Percentiles rank a stretch among this genome's conserved stretches.
Conservation (phyloP, 2,888 invertebrate species). For the Noctuana brunneofusca region DNA sequence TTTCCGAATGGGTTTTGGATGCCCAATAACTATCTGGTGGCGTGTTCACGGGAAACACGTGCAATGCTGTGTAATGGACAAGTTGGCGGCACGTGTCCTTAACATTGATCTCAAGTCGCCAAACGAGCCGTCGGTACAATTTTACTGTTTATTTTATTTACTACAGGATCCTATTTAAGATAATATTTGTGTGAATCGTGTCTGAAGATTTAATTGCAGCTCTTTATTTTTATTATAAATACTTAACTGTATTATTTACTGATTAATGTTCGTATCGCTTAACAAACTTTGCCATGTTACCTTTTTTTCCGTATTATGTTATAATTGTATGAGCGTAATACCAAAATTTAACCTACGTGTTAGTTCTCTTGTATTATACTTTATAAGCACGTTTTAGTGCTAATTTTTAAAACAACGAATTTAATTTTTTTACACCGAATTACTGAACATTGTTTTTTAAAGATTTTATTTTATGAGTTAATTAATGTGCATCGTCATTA, state of each 20-base stretch:
- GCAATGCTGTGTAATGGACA: slow-evolving; percentile 30
- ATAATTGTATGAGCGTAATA: slow-evolving; percentile 1
- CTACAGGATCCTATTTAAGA: slow-evolving; percentile 37
- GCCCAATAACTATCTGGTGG: slow-evolving; percentile 10
- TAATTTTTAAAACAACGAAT: slow-evolving; percentile 38
- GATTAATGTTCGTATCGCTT: slow-evolving; percentile 11
- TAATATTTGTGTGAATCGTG: slow-evolving; percentile 34
- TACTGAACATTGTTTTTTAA: slow-evolving; percentile 17
- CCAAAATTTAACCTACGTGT: slow-evolving; percentile 11
- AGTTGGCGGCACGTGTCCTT: slow-evolving; percentile 34
- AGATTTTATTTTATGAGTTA: slow-evolving; percentile 14
- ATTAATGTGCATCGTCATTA: slow-evolving; percentile 25
- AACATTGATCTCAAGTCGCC: slow-evolving; percentile 54
- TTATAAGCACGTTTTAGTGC: slow-evolving; percentile 49
- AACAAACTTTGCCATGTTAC: slow-evolving; percentile 22
- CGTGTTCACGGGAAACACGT: slow-evolving; percentile 12
- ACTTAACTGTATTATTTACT: slow-evolving; percentile 9
- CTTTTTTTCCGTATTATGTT: slow-evolving; percentile 11
- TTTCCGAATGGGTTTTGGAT: too few species aligned
- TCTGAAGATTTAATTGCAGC: slow-evolving; percentile 26
- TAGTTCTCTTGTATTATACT: slow-evolving; percentile 13
- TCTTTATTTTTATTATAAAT: slow-evolving; percentile 18
- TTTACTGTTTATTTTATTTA: slow-evolving; percentile 31
- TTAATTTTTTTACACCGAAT: slow-evolving; percentile 26
- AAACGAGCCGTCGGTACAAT: slow-evolving; percentile 44